A percentile compares a stretch with the other conserved stretches of the same genome.
Conservation (phyloP, 2,888 invertebrate species). For the Fabriciana adippe region DNA sequence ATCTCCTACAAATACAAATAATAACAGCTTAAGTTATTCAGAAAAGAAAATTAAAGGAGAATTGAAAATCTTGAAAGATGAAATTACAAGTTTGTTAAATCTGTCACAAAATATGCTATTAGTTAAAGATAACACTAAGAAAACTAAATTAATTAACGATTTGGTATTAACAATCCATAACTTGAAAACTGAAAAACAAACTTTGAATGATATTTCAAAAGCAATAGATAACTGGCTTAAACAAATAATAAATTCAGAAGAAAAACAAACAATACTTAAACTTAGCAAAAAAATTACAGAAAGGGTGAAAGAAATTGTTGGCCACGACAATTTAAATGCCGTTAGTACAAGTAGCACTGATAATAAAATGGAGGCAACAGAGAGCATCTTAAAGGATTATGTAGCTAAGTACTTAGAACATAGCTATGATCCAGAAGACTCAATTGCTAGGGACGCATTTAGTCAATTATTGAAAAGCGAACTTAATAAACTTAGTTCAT, state of each 20-base stretch:
- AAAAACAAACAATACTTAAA: conserved; percentile 4
- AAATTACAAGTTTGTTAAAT: not conserved
- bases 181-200: not conserved
- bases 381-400: conserved; percentile 53
- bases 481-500: conserved; percentile 50
- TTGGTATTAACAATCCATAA: not conserved
- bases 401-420: conserved; percentile 56
- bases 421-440: conserved; percentile 53
- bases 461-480: conserved; percentile 53
- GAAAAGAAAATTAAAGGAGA: not conserved
- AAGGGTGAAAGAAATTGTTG: not conserved
- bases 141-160: conserved; percentile 7
- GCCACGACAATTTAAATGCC: not conserved
- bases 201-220: conserved; percentile 11
- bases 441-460: conserved; percentile 52
- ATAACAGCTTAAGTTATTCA: not conserved
- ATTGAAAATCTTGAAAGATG: not conserved
- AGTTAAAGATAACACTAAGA: conserved; percentile 9
- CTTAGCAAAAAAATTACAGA: not conserved
- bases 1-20: not conserved
- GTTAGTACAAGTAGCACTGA: not conserved
- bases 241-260: conserved; percentile 10
- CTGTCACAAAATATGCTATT: not conserved
- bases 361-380: conserved; percentile 27
- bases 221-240: not conserved